Base-by-base conservation (phyloP, 1,140 invertebrate genomes). In the Drosophila grimshawi region DNA sequence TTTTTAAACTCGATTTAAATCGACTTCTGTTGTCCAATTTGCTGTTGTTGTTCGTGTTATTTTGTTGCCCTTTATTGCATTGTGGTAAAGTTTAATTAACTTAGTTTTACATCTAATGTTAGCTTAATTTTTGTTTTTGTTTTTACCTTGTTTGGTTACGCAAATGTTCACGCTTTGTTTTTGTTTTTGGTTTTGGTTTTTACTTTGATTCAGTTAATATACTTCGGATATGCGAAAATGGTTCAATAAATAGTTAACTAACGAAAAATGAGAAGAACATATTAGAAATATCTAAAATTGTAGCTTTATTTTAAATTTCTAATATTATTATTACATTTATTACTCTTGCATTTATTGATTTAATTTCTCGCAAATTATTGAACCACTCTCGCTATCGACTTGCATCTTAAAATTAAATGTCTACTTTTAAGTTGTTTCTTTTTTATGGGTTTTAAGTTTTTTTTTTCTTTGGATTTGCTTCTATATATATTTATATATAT, bases 21-120 rank as follows among this genome's bases (percentile, higher is more conserved):
- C 48, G 56, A 77, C 60, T 76, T 52, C 43, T 29, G 37, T 6
- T 65, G 48, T 59, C 19, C 19, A 19, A 19, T 19, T 8, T 10
- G 33, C 30, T 57, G 41, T 69, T 62, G 29, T 59, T 81, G 49
- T 70, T 55, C 30, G 68, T 63, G 55, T 52, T 37, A 33, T 69
- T 19, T 19, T 43, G 60, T 37, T 75, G 72, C 65, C 70, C 69
- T 82, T 82, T 83, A 82, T 86, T 89, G 73, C 74, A 89, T 69
- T 89, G 74, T 66, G 66, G 89, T 85, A 69, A 62, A 68, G 62
- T 82, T 81, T 89, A 85, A 82, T 88, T 89, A 89, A 77, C 86
- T 89, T 89, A 85, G 60, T 85, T 89, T 89, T 89, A 88, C 78
- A 77, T 83, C 85, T 88, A 88, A 89, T 83, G 76, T 88, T 88